A percentile compares a stretch with the other conserved stretches of the same genome.
Evolutionary conservation across 2,797 vertebrate genomes (phyloP).

Genomic region (Sebastes hubbsi): DNA sequence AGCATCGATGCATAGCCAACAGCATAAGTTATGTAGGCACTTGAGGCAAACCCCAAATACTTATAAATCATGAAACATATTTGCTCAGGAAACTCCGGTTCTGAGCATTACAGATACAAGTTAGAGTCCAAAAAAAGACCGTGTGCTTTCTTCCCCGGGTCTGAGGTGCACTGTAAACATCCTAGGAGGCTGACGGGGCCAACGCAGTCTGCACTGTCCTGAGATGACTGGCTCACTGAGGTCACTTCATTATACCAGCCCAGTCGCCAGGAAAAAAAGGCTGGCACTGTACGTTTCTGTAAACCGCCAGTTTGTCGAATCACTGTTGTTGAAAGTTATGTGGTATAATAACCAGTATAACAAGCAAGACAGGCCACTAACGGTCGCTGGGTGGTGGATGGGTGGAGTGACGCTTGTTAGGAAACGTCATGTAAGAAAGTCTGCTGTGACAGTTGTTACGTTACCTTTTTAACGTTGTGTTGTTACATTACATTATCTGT

Average conservation of each 20-base stretch:
- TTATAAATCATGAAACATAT: constrained; percentile 38
- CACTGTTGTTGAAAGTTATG: background rate
- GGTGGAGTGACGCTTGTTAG: background rate
- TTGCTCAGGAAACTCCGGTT: constrained; percentile 17
- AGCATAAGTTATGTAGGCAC: constrained; percentile 27
- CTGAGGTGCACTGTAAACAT: constrained; percentile 23
- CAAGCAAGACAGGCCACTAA: background rate
- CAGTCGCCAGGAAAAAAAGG: background rate
- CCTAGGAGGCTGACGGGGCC: background rate
- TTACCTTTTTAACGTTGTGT: background rate
- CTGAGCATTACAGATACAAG: constrained; percentile 23
- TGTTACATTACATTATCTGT: background rate
- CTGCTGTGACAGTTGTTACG: background rate
- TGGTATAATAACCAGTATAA: background rate
- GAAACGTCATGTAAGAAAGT: background rate
- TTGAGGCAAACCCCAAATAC: constrained; percentile 29
- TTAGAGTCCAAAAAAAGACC: constrained; percentile 4
- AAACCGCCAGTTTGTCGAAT: background rate
- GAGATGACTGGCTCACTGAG: constrained; percentile 52
- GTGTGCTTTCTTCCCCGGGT: constrained; percentile 1
- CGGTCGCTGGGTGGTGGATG: background rate
- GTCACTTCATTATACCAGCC: constrained; percentile 24
- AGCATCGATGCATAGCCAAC: constrained; percentile 11
- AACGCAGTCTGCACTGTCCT: constrained; percentile 43
- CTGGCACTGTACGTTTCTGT: background rate